These are phyloP conservation scores for Callosobruchus maculatus DNA, from an alignment of 2,888 invertebrate genomes.

Conservation along the genomic window DNA sequence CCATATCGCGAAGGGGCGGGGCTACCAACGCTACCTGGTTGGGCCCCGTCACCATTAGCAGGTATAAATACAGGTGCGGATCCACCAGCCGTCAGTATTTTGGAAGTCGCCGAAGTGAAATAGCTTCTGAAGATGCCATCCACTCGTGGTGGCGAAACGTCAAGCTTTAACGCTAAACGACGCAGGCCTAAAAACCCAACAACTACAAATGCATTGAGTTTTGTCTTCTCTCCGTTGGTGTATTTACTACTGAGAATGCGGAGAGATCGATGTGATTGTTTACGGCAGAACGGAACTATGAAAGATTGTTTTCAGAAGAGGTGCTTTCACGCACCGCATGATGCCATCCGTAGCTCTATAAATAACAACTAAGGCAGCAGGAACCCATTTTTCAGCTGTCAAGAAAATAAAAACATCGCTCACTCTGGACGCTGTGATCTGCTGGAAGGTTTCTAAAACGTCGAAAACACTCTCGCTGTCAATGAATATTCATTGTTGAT, in stretches of 20 bases:
- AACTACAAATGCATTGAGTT: too few species aligned
- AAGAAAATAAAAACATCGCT: neutral
- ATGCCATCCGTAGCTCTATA: neutral
- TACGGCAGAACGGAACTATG: neutral
- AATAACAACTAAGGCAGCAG: neutral
- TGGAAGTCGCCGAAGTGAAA: too few species aligned
- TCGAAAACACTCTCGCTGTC: neutral
- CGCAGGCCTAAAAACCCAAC: too few species aligned
- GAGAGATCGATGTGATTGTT: neutral
- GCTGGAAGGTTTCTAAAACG: neutral
- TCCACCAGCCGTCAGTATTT: too few species aligned
- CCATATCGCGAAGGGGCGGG: too few species aligned
- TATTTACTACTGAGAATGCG: neutral
- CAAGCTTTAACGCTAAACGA: too few species aligned
- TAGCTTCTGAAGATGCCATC: too few species aligned
- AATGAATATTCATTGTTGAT: neutral
- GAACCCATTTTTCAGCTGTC: neutral
- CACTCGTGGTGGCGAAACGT: too few species aligned
- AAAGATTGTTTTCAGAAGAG: neutral
- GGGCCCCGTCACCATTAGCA: too few species aligned
- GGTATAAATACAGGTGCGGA: too few species aligned
- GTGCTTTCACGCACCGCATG: neutral
- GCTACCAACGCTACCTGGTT: too few species aligned
- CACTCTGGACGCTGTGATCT: neutral
- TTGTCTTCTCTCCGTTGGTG: too few species aligned